These are phyloP conservation scores for Lathamus discolor DNA, from an alignment of 2,113 vertebrate species.

Conservation along the genomic window DNA sequence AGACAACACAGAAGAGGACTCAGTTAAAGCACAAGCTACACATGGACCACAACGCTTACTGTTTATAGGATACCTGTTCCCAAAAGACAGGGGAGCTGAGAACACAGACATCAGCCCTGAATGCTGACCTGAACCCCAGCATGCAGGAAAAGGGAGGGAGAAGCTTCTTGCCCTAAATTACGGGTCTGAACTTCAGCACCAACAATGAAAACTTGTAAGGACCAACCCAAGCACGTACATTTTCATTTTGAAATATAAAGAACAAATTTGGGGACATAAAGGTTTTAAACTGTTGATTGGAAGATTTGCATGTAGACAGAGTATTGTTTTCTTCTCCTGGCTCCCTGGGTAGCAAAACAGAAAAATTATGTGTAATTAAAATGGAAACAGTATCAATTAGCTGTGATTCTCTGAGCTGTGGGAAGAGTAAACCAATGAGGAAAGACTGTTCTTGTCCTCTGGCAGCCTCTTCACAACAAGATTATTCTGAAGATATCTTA, in stretches of 20 bases:
- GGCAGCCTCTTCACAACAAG: conserved; percentile 63
- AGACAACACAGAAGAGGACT: rapidly evolving
- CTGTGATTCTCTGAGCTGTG: conserved; percentile 74
- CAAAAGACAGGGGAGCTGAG: neutral
- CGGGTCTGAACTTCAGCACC: neutral
- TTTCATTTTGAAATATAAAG: conserved; percentile 56
- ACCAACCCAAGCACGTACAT: neutral
- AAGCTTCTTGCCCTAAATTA: neutral
- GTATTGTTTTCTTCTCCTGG: conserved; percentile 80
- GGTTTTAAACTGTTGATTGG: conserved; percentile 76
- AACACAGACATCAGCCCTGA: neutral
- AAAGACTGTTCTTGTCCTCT: conserved; percentile 66
- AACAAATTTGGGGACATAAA: conserved; percentile 68
- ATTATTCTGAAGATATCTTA: conserved; percentile 62
- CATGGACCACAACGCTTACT: neutral
- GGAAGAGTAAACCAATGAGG: conserved; percentile 72
- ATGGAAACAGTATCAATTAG: conserved; percentile 80
- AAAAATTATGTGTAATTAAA: conserved; percentile 83
- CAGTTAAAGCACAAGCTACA: neutral
- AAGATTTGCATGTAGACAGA: conserved; percentile 77
- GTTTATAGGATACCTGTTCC: neutral
- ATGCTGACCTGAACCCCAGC: rapidly evolving
- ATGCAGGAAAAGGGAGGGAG: neutral
- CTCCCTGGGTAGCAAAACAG: conserved; percentile 78
- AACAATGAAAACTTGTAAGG: neutral